Base-by-base conservation (phyloP, 2,888 invertebrate genomes). In the Eudemis profundana region DNA sequence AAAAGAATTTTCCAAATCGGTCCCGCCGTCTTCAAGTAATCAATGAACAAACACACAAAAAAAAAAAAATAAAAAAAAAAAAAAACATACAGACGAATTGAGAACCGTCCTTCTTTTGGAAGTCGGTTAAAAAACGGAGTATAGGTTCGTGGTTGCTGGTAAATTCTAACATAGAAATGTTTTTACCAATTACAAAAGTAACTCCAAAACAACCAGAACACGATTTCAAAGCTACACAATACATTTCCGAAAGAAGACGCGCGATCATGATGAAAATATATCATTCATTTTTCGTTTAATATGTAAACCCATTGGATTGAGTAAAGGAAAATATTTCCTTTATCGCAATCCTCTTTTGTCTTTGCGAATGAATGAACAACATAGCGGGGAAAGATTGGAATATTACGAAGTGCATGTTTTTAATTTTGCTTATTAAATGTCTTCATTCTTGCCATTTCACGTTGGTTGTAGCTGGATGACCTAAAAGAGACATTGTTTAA, bases 261-360 rank as follows among this genome's bases (percentile, higher is more conserved):
- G 15, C 23, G 40, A 33, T 36, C 36, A 8, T 17, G 44, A 44
- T 36, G 23, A n/a, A 61, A 61, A 61, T 21, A 44, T 61, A 29
- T 19, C 50, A n/a, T 15, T 40, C 21, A 40, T 61, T 53, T 44
- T 61, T 23, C 53, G 21, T 23, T 44, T 61, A 61, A 44, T 51
- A 36, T 51, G 29, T 21, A 61, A 51, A 42, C 33, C 19, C n/a
- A n/a, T 42, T 33, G 29, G 21, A 44, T 61, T 42, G 33, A 33
- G 15, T 23, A n/a, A 19, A 10, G 27, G 7, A 42, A n/a, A 44
- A 42, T 54, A 5, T 27, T 33, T 44, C 33, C 14, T 51, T 61
- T 61, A 61, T 44, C 50, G 33, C 5, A 44, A 51, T 51, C 42
- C 21, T 42, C 29, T 44, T 61, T 51, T 51, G 49, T 38, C 14